These are phyloP conservation scores for Montipora capitata DNA, from an alignment of 92 coral and sea anemone species.

Conservation along the genomic window DNA sequence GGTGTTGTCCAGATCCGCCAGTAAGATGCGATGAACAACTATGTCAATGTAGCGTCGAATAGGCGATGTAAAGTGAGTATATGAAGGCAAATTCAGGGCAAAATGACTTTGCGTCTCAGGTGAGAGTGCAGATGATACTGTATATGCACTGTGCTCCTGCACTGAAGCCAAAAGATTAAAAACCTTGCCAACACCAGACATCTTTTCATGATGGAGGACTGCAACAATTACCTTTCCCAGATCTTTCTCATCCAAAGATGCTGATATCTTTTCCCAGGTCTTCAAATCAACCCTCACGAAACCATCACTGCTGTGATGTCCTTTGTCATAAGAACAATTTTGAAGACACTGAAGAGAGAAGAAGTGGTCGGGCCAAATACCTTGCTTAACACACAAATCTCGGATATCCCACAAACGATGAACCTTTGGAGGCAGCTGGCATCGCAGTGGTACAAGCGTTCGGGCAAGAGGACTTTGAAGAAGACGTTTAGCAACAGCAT, in stretches of 20 bases:
- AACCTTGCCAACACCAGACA: slow-evolving; percentile 55
- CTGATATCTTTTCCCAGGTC: slow-evolving; percentile 78
- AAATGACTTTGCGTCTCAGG: slow-evolving; percentile 78
- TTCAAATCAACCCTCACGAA: slow-evolving; percentile 64
- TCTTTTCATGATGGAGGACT: slow-evolving; percentile 40
- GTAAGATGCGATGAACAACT: slow-evolving; percentile 91
- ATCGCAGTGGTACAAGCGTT: slow-evolving; percentile 76
- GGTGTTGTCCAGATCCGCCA: slow-evolving; percentile 73
- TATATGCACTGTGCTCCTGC: slow-evolving; percentile 85
- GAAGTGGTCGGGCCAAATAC: slow-evolving; percentile 62
- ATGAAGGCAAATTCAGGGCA: slow-evolving; percentile 79
- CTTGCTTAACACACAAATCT: slow-evolving; percentile 71
- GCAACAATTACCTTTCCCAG: slow-evolving; percentile 68
- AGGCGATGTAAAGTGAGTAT: slow-evolving; percentile 97
- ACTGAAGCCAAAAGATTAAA: slow-evolving; percentile 59
- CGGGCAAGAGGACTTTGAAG: slow-evolving; percentile 60
- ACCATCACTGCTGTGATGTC: slow-evolving; percentile 16
- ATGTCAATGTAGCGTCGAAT: slow-evolving; percentile 94
- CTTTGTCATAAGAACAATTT: background rate
- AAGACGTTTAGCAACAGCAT: slow-evolving; percentile 82
- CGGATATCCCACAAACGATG: slow-evolving; percentile 50
- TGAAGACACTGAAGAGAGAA: slow-evolving; percentile 66
- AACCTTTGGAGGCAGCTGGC: slow-evolving; percentile 89
- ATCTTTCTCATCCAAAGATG: slow-evolving; percentile 83
- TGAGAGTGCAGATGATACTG: slow-evolving; percentile 74